Base-by-base conservation (phyloP, 1,140 invertebrate species). In the Myzus persicae region DNA sequence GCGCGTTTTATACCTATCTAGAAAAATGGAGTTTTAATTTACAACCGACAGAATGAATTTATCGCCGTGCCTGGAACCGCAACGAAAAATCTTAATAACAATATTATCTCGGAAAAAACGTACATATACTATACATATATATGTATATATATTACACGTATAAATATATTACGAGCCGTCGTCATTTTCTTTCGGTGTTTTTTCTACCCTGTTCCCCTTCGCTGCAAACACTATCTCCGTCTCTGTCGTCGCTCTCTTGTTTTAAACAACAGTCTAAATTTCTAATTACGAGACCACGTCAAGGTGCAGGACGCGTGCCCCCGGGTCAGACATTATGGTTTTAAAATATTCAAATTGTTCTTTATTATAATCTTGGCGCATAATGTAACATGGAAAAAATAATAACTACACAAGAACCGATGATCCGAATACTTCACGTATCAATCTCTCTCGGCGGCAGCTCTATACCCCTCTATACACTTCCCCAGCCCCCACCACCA, bases 291-390 rank as follows among this genome's bases (percentile, higher is more conserved):
- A 93, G 44, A 93, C 91, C 91, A 51, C 76, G 89, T 51, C 91
- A 84, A 93, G 91, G 76, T 84, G 91, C 76, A 82, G 38, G 90
- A 46, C 59, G 40, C 91, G 67, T 84, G 81, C 91, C 91, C 91
- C 2, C 81, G 81, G 81, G 91, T 84, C 91, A 93, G 91, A 93
- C 91, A 85, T 85, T 93, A 93, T 93, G 91, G 91, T 93, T 93
- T 93, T 93, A 93, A 93, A 93, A 85, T 93, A 93, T 93, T 93
- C 91, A 93, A 93, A 93, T 93, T 85, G 91, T 93, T 93, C 91
- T 93, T 93, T 85, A 85, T 93, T 44, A 84, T 40, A 48, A 76
- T 46, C 59, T 82, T 81, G 42, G 76, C 90, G 90, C 76, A 81
- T 76, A 92, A 92, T 36, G 42, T 82, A 90, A 91, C 67, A 76